Percentiles rank a stretch among this genome's conserved stretches.
phyloP scores from a whole-genome alignment of 1,140 invertebrate species.

The Cephus cinctus region DNA sequence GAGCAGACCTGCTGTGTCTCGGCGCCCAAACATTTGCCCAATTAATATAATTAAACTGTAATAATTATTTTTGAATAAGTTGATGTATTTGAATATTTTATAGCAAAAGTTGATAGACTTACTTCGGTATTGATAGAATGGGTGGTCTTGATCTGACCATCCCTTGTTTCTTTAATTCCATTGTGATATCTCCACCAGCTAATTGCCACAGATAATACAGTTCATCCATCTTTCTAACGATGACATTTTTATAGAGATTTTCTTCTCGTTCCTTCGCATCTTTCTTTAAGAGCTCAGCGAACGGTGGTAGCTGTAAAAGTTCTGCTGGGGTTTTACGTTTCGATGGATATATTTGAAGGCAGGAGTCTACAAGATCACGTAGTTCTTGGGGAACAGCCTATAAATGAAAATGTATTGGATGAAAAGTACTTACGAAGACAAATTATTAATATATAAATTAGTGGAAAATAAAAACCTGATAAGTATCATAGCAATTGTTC shows the following conservation, averaged over 20 bases:
- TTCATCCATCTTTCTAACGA: slow-evolving; percentile 70
- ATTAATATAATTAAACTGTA: slow-evolving; percentile 76
- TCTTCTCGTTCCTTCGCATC: slow-evolving; percentile 37
- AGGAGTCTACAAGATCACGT: slow-evolving; percentile 66
- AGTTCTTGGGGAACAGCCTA: slow-evolving; percentile 64
- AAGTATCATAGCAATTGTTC: slow-evolving; percentile 67
- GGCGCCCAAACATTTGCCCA: slow-evolving; percentile 78
- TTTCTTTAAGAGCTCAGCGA: slow-evolving; percentile 44
- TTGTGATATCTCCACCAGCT: slow-evolving; percentile 89
- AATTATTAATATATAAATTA: slow-evolving; percentile 14
- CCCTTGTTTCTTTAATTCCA: slow-evolving; percentile 88
- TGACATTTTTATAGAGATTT: slow-evolving; percentile 52
- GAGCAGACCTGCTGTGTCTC: slow-evolving; percentile 74
- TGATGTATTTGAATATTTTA: slow-evolving; percentile 13
- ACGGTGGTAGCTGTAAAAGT: slow-evolving; percentile 57
- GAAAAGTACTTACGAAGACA: slow-evolving; percentile 1
- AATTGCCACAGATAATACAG: slow-evolving; percentile 95
- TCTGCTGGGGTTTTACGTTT: slow-evolving; percentile 64
- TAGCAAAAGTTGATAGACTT: too few species aligned
- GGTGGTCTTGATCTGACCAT: slow-evolving; percentile 80
- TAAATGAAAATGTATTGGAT: slow-evolving; percentile 24
- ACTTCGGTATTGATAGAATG: slow-evolving; percentile 76
- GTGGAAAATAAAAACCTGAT: slow-evolving; percentile 56
- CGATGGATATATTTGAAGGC: slow-evolving; percentile 66
- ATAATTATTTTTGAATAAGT: slow-evolving; percentile 26